Evolutionary conservation across 2,113 vertebrate species (phyloP).

Genomic region (Oenanthe melanoleuca): DNA sequence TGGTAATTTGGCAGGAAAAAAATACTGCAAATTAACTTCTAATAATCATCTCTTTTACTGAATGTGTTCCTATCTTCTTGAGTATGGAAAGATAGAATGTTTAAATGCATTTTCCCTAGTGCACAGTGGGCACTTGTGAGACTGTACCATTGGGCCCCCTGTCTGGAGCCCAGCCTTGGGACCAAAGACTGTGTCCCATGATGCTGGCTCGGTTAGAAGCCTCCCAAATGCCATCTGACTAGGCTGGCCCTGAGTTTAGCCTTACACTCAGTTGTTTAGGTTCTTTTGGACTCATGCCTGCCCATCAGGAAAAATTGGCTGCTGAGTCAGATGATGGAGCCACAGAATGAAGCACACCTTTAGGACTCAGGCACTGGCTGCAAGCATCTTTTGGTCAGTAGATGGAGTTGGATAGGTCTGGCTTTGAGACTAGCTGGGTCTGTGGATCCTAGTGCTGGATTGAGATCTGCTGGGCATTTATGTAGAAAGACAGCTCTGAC

Average conservation of each 20-base stretch:
- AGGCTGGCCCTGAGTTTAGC: not conserved
- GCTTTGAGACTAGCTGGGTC: not conserved
- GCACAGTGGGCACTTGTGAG: not conserved
- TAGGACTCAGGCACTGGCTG: not conserved
- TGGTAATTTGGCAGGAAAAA: slow-evolving; percentile 55
- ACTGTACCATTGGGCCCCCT: not conserved
- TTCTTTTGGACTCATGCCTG: not conserved
- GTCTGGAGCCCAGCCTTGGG: not conserved
- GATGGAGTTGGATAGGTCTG: not conserved
- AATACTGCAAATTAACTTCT: slow-evolving; percentile 39
- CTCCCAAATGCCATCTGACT: not conserved
- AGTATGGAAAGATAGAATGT: not conserved
- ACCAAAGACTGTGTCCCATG: not conserved
- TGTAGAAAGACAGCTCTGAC: not conserved
- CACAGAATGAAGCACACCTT: not conserved
- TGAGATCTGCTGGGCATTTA: not conserved
- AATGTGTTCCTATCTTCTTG: not conserved
- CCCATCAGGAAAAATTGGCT: not conserved
- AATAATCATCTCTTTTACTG: slow-evolving; percentile 22
- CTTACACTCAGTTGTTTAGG: not conserved
- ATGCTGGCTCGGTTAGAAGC: not conserved
- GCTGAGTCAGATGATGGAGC: not conserved
- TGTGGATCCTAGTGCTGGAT: not conserved
- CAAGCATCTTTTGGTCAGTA: not conserved
- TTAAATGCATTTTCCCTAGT: not conserved